phyloP scores from a whole-genome alignment of 2,113 vertebrate genomes.

The Varanus komodoensis region DNA sequence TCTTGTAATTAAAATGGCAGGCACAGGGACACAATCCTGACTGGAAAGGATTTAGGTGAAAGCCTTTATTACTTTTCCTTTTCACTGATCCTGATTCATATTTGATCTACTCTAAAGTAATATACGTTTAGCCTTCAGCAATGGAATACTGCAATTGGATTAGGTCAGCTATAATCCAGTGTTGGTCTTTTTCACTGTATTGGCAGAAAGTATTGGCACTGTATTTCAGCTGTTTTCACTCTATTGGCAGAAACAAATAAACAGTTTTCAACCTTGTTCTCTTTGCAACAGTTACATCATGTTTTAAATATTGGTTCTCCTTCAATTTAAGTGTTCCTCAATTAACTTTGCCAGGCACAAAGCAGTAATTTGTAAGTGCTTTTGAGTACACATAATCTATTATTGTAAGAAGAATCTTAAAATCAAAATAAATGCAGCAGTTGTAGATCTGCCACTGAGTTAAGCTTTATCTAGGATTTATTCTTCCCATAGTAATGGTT shows the following conservation, averaged over 20 bases:
- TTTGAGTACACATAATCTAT: conserved; percentile 60
- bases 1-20: too few relatives aligned
- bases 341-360: conserved; percentile 66
- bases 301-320: conserved; percentile 29
- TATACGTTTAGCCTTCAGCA: too few relatives aligned
- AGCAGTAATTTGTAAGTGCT: conserved; percentile 64
- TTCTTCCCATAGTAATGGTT: neutral
- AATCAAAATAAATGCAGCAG: conserved; percentile 69
- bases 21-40: too few relatives aligned
- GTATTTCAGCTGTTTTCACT: too few relatives aligned
- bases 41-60: too few relatives aligned
- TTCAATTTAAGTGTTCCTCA: conserved; percentile 44
- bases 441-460: conserved; percentile 50
- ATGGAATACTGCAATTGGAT: neutral
- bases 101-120: too few relatives aligned
- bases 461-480: conserved; percentile 40
- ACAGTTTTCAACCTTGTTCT: conserved; percentile 26
- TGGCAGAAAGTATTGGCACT: too few relatives aligned
- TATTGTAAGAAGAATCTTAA: conserved; percentile 61
- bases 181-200: rapidly evolving
- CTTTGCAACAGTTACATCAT: conserved; percentile 10
- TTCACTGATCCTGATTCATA: too few relatives aligned
- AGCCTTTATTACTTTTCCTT: too few relatives aligned
- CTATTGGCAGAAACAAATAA: conserved; percentile 7
- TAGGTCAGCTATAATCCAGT: neutral